phyloP scores from a whole-genome alignment of 2,797 vertebrate species.

The Galagoides demidoff region DNA sequence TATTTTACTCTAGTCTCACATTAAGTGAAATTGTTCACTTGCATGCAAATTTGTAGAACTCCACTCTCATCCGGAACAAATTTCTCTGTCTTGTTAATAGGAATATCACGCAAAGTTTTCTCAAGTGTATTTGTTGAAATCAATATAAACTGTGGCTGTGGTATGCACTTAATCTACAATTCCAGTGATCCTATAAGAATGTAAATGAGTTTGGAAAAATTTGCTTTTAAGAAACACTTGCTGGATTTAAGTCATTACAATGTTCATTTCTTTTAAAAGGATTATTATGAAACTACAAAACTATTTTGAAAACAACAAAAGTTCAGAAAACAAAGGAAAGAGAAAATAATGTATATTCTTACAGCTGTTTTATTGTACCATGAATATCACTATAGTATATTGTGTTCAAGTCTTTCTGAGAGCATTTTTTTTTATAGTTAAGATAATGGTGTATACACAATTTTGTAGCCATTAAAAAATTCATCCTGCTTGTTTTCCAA shows the following conservation, averaged over 20 bases:
- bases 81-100: neutral
- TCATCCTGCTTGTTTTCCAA: neutral
- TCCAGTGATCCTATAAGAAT: neutral
- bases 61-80: neutral
- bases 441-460: neutral
- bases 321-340: neutral
- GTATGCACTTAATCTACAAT: neutral
- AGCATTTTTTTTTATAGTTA: neutral
- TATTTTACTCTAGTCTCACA: slow-evolving; percentile 25
- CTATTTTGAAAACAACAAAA: neutral
- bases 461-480: neutral
- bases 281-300: slow-evolving; percentile 1
- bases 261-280: slow-evolving; percentile 1
- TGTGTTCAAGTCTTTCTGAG: slow-evolving; percentile 13
- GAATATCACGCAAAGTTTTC: neutral
- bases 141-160: neutral
- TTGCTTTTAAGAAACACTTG: slow-evolving; percentile 34
- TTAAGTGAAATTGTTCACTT: neutral
- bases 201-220: neutral
- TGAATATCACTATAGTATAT: neutral
- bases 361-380: neutral
- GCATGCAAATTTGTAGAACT: neutral
- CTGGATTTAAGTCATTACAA: slow-evolving; percentile 12
- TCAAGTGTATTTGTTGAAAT: slow-evolving; percentile 17
- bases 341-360: neutral